Evolutionary conservation across 1,140 invertebrate species (phyloP).

Genomic region (Acyrthosiphon pisum): DNA sequence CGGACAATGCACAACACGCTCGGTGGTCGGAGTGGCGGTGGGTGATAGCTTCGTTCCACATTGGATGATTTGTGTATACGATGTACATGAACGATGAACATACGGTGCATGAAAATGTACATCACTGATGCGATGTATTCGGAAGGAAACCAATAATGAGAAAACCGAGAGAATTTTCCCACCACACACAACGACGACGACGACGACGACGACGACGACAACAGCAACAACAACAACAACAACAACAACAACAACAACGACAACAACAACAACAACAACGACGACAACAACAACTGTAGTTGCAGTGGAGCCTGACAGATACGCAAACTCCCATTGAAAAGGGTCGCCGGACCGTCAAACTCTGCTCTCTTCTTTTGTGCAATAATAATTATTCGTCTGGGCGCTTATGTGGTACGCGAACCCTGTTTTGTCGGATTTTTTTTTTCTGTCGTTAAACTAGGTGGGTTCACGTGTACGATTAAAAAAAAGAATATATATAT

Average conservation of each 20-base stretch:
- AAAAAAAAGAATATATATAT: neutral
- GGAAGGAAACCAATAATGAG: constrained; percentile 27
- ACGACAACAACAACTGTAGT: neutral
- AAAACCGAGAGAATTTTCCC: neutral
- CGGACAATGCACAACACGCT: neutral
- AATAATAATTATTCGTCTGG: constrained; percentile 48
- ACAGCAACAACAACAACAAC: too few relatives aligned
- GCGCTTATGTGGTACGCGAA: neutral
- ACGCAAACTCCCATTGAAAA: constrained; percentile 47
- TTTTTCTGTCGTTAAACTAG: neutral
- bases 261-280: neutral
- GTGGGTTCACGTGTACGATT: neutral
- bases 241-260: neutral
- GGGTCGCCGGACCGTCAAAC: constrained; percentile 52
- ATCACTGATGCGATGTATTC: neutral
- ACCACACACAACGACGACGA: too few relatives aligned
- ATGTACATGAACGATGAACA: neutral
- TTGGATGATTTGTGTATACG: too few relatives aligned
- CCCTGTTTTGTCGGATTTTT: neutral
- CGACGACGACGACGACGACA: too few relatives aligned
- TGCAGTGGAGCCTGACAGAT: constrained; percentile 27
- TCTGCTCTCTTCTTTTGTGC: constrained; percentile 22
- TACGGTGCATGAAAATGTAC: neutral
- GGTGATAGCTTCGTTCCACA: too few relatives aligned
- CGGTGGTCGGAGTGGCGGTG: too few relatives aligned